Evolutionary conservation across 2,888 invertebrate genomes (phyloP).

Genomic region (Dione juno): DNA sequence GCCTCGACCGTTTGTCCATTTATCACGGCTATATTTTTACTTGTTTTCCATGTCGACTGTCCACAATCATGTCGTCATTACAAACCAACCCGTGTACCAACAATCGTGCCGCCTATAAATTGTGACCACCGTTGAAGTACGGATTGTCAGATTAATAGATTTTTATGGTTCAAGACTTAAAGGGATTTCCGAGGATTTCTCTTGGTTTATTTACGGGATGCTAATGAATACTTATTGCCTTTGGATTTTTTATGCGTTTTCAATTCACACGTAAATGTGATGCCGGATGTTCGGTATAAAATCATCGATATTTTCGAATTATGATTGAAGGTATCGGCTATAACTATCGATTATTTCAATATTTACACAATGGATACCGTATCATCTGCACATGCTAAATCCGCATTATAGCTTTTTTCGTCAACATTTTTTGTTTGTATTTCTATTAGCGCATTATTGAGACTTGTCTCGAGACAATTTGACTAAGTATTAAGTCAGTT

Average conservation of each 20-base stretch:
- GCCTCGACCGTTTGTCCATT: slow-evolving; percentile 65
- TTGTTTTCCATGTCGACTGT: slow-evolving; percentile 77
- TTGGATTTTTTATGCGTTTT: slow-evolving; percentile 47
- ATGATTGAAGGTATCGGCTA: slow-evolving; percentile 49
- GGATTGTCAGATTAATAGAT: slow-evolving; percentile 71
- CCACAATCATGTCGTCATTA: slow-evolving; percentile 82
- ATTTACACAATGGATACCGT: slow-evolving; percentile 71
- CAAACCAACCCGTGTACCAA: slow-evolving; percentile 67
- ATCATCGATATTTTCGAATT: slow-evolving; percentile 53
- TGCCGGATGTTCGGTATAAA: slow-evolving; percentile 45
- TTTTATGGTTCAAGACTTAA: slow-evolving; percentile 66
- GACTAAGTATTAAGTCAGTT: slow-evolving; percentile 74
- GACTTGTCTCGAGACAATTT: slow-evolving; percentile 77
- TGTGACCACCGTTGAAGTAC: slow-evolving; percentile 76
- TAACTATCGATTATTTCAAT: slow-evolving; percentile 67
- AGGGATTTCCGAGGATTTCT: slow-evolving; percentile 52
- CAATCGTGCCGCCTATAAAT: slow-evolving; percentile 76
- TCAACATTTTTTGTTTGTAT: slow-evolving; percentile 71
- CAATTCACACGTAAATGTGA: slow-evolving; percentile 42
- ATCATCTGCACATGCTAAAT: slow-evolving; percentile 73
- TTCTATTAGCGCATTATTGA: slow-evolving; percentile 80
- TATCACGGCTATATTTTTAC: slow-evolving; percentile 78
- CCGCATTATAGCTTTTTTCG: slow-evolving; percentile 73
- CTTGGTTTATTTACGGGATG: slow-evolving; percentile 46
- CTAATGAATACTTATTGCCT: slow-evolving; percentile 51